A percentile compares a stretch with the other conserved stretches of the same genome.
These are phyloP conservation scores for Ariopsis seemanni DNA, from an alignment of 2,113 vertebrate genomes.

Conservation along the genomic window DNA sequence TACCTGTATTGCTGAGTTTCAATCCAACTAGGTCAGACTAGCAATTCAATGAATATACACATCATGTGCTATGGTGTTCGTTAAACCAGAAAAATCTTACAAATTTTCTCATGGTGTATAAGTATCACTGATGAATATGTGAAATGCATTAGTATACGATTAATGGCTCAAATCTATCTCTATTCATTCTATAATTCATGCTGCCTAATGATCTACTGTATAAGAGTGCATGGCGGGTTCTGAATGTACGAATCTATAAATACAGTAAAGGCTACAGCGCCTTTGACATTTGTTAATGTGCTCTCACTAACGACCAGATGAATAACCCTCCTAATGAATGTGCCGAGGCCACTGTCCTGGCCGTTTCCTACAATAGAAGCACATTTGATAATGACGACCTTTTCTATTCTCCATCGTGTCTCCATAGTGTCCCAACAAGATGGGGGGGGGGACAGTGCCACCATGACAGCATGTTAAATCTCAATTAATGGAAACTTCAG, in stretches of 20 bases:
- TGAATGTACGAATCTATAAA: conserved; percentile 54
- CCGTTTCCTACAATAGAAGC: conserved; percentile 58
- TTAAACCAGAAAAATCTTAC: neutral
- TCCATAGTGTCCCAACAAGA: conserved; percentile 32
- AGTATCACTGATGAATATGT: conserved; percentile 18
- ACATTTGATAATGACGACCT: conserved; percentile 57
- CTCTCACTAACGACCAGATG: conserved; percentile 59
- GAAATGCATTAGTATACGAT: conserved; percentile 34
- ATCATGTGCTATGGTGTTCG: too few species aligned
- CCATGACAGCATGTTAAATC: conserved; percentile 3
- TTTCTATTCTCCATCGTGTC: conserved; percentile 45
- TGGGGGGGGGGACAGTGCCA: neutral
- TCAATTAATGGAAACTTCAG: conserved; percentile 10
- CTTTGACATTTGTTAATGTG: conserved; percentile 59
- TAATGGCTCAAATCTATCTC: conserved; percentile 20
- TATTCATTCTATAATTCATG: conserved; percentile 47
- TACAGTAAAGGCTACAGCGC: conserved; percentile 52
- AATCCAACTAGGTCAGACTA: neutral
- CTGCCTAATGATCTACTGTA: conserved; percentile 40
- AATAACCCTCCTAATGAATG: conserved; percentile 61
- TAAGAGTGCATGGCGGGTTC: conserved; percentile 47
- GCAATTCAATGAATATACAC: neutral
- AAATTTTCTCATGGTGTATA: neutral
- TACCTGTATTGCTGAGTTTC: neutral
- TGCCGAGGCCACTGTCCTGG: conserved; percentile 50